Base-by-base conservation (phyloP, 2,888 invertebrate species). In the Drosophila fungiperda region DNA sequence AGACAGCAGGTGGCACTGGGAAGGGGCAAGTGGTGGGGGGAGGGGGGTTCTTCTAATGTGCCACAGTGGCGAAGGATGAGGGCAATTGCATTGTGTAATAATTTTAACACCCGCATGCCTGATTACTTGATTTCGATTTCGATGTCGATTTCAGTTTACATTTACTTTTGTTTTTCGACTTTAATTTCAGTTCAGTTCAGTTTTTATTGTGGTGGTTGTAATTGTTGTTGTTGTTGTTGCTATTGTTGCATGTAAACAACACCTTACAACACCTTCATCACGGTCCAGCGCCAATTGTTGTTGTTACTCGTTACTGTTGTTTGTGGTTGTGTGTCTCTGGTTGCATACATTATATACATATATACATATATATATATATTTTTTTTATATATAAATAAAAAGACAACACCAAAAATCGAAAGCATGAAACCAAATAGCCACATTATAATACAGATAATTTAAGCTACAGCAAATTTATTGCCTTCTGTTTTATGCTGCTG, bases 251-350 rank as follows among this genome's bases (percentile, higher is more conserved):
- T 87, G 84, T 89, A 87, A 85, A 82, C 87, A 79, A 85, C 82
- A 85, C 89, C 87, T 85, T 85, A 73, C 87, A 85, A 87, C 84
- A 85, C 85, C 85, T 87, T 89, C 87, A 84, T 82, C 87, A 87
- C 82, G 84, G 87, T 84, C 84, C 89, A 87, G 84, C 76, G 84
- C 68, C 62, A 67, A 67, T 48, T 52, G 66, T 73, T 66, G 73
- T 61, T 77, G 63, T 57, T 64, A 59, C 17, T 52, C 67, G 62
- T n/a, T 26, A 8, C 45, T 62, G 73, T 55, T 33, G 32, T 33
- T 66, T 73, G 60, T 49, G 40, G 52, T 53, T 53, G 11, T 9
- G 59, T 33, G 76, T 38, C 69, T 73, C 49, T 63, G 40, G 72
- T 71, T 70, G 42, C 59, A 57, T 11, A 38, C 11, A 49, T 17